These are phyloP conservation scores for Tipula unca DNA, from an alignment of 2,888 invertebrate species.

Conservation along the genomic window DNA sequence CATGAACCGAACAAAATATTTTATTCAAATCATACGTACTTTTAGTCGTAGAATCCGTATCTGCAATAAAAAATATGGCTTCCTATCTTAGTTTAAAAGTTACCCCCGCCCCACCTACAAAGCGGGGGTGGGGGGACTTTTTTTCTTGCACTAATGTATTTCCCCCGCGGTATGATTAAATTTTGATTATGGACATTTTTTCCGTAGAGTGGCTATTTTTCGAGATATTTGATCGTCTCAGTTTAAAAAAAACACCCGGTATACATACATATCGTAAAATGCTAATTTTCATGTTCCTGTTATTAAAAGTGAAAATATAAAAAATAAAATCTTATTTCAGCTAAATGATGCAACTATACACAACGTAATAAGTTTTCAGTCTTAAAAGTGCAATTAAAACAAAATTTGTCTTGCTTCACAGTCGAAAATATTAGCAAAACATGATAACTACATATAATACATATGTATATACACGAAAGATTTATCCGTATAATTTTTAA, in stretches of 20 bases:
- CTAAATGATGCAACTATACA: background rate
- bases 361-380: background rate
- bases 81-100: too few relatives aligned
- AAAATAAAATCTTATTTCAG: background rate
- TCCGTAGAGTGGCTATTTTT: too few relatives aligned
- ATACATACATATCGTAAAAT: background rate
- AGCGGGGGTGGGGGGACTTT: too few relatives aligned
- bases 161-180: background rate
- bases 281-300: background rate
- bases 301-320: background rate
- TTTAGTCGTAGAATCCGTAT: too few relatives aligned
- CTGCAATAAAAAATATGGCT: too few relatives aligned
- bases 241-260: too few relatives aligned
- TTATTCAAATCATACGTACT: too few relatives aligned
- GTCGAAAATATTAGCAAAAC: background rate
- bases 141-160: too few relatives aligned
- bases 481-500: background rate
- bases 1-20: too few relatives aligned
- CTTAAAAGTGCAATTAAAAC: background rate
- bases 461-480: background rate
- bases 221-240: too few relatives aligned
- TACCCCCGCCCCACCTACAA: too few relatives aligned
- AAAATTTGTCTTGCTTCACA: background rate
- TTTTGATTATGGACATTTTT: background rate
- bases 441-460: background rate